Evolutionary conservation across 53 echinoderm and acorn worm species (phyloP).

Genomic region (Paracentrotus lividus): DNA sequence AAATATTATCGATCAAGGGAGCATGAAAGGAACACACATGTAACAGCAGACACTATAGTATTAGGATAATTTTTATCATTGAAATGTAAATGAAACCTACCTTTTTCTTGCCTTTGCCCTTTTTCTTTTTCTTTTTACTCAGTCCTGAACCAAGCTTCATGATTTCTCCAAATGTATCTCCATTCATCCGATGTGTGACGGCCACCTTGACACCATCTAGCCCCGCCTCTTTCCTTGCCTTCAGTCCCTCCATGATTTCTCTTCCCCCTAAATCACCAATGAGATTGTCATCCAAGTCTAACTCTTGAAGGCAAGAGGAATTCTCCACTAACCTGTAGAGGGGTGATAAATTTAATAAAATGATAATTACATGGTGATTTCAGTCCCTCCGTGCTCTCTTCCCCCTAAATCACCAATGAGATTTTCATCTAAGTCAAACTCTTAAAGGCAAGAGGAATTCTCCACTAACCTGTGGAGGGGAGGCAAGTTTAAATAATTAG

Average conservation of each 20-base stretch:
- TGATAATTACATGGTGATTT: conserved; percentile 2
- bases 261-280: conserved; percentile 97
- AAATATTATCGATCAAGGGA: too few species aligned
- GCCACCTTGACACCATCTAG: conserved; percentile 89
- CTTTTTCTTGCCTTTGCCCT: conserved; percentile 92
- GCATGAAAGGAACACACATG: too few species aligned
- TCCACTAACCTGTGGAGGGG: conserved; percentile 75
- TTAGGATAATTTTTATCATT: neutral
- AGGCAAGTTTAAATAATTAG: too few species aligned
- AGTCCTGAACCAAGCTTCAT: conserved; percentile 95
- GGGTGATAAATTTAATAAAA: neutral
- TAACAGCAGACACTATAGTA: neutral
- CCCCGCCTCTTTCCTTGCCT: conserved; percentile 77
- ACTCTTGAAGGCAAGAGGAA: conserved; percentile 92
- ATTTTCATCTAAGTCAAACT: conserved; percentile 95
- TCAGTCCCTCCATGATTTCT: conserved; percentile 94
- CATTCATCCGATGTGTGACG: conserved; percentile 92
- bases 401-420: conserved; percentile 85
- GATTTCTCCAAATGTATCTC: conserved; percentile 87
- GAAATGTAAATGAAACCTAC: neutral
- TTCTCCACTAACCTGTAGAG: conserved; percentile 85
- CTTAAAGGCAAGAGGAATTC: conserved; percentile 91
- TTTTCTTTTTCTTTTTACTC: conserved; percentile 97
- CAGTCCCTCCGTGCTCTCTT: conserved; percentile 89
- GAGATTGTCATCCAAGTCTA: conserved; percentile 95